Evolutionary conservation across 2,888 invertebrate species (phyloP), one percentile per base, ranked within the genome.

Genomic region (Drosophila hamatofila): DNA sequence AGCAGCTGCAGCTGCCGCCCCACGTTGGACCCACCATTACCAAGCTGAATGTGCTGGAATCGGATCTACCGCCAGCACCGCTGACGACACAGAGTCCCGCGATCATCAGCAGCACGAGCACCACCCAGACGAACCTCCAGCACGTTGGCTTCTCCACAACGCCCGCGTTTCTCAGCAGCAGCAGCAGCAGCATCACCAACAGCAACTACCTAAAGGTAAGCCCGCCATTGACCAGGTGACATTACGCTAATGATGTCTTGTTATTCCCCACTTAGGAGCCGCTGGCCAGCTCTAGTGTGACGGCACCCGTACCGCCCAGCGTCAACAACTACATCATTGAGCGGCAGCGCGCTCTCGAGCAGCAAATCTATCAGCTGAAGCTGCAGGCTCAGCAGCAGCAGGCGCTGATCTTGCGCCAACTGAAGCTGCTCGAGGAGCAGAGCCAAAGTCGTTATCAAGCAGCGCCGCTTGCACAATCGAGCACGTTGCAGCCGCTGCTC

Each of bases 301-400:
- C 68, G 25, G 67, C 49, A 6, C 49, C 68, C n/a, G 58, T 64
- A 0, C 67, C 83, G 21, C 78, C 90, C 18, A 67, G 64, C 57
- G 87, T 90, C 6, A 92, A 91, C 60, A 91, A 86, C 66, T 91
- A 90, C 55, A 80, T 92, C 3, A 79, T 91, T 16, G 93, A 93
- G 87, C 95, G 96, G 67, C 96, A 96, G 88, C 94, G 94, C 69
- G 92, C 95, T 39, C 91, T 96, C 18, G 96, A 96, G 89, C 95
- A 96, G 75, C 96, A 96, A 90, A 94, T 96, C 55, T 94, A 94
- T 14, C 93, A 95, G 65, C 91, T 96, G 41, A 95, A 96, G 85
- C 91, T 94, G 59, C 96, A 95, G 84, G 96, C 96, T 79, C 93
- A 94, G 61, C 95, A 96, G 83, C 95, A 96, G 80, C 96, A 96